Evolutionary conservation across 2,797 vertebrate genomes (phyloP), one percentile per base, ranked within the genome.

Genomic region (Lacerta bilineata): DNA sequence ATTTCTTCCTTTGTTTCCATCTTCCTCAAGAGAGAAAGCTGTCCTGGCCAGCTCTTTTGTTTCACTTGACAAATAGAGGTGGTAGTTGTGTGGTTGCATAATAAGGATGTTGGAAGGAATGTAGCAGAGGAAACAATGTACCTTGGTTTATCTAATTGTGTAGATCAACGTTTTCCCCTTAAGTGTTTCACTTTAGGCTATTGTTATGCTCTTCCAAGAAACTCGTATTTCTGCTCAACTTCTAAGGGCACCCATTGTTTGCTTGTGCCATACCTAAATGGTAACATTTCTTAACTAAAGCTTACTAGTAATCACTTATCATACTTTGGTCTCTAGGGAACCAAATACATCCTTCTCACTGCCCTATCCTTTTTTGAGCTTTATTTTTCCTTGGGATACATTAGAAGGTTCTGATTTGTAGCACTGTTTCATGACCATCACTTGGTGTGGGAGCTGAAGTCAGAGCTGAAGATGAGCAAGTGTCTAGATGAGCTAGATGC

Each of bases 51-150:
- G 92, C 89, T 83, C 17, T 27, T 85, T 0, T 0, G 39, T 75
- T 90, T 4, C 81, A 83, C 87, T 82, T 86, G 77, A 55, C 90
- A 68, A 80, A 87, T 75, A 33, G 17, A 64, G 61, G 25, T 91
- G 39, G 27, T 87, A 89, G 88, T 77, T 84, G 27, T 87, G 29
- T 78, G 29, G 33, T 89, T 94, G 91, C 84, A 92, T 88, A 88
- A 88, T 91, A 95, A 91, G 78, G 66, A 90, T 27, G 17, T 8
- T 0, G 83, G 78, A 89, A 90, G 64, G 85, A 93, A 88, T 20
- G 6, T 29, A 91, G 86, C 61, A 89, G 85, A 33, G 86, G 20
- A 91, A 18, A 75, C 61, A 86, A 25, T 78, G 75, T 86, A 17
- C 20, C 29, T 1, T 68, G n/a, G 61, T 11, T 66, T 41, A 81